A percentile compares a stretch with the other conserved stretches of the same genome.
These are phyloP conservation scores for Himantopus leucocephalus DNA, from an alignment of 2,113 vertebrate genomes.

Conservation along the genomic window DNA sequence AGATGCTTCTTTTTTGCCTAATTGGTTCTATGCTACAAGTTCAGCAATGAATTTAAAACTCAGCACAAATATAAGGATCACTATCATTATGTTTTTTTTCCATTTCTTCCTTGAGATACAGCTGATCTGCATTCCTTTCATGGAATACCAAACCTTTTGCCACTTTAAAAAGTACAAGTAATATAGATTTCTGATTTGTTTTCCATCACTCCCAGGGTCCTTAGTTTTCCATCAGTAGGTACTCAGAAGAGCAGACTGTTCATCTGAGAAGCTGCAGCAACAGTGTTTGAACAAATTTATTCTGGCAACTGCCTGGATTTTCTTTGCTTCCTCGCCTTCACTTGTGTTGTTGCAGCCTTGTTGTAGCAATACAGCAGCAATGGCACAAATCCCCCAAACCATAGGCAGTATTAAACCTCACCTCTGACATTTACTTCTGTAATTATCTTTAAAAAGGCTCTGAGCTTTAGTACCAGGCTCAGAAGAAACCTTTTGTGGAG, in stretches of 20 bases:
- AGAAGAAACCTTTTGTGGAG: constrained; percentile 2
- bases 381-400: neutral
- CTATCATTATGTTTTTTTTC: neutral
- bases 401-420: neutral
- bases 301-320: neutral
- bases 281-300: neutral
- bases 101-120: neutral
- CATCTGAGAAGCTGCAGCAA: neutral
- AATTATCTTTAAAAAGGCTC: neutral
- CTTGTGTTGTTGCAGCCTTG: constrained; percentile 27
- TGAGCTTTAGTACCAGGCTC: neutral
- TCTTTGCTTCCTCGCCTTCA: neutral
- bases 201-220: neutral
- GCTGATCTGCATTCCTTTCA: neutral
- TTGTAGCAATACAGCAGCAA: constrained; percentile 41
- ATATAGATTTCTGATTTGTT: neutral
- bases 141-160: neutral
- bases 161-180: neutral
- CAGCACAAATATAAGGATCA: neutral
- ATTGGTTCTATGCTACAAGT: neutral
- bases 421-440: neutral
- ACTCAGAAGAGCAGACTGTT: neutral
- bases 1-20: neutral
- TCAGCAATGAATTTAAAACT: neutral
- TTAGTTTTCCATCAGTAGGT: neutral